Evolutionary conservation across 2,113 vertebrate genomes (phyloP), one percentile per base, ranked within the genome.

Genomic region (Polypterus senegalus): DNA sequence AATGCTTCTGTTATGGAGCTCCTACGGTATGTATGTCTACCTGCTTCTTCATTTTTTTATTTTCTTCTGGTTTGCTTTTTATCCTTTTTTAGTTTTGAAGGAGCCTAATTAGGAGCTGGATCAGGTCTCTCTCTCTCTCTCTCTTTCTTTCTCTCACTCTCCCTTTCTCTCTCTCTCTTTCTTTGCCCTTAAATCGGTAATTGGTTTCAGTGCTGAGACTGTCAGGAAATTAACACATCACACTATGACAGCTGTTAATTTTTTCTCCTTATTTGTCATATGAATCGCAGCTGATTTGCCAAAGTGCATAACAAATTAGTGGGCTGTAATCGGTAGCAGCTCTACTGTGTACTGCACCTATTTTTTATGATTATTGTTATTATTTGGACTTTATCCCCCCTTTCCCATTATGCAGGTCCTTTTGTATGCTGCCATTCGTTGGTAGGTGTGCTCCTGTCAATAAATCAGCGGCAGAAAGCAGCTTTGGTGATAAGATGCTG

Each of bases 141-240:
- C 86, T 27, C 27, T 89, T 86, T 89, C 85, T 90, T 85, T 85
- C 81, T 84, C 86, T 27, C 27, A 1, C 27, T 27, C 27, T 89
- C 87, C 89, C 85, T 90, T 85, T 84, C 81, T 84, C 86, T 27
- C 27, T 27, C 27, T 27, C 27, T 89, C 87, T 89, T 85, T 90
- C 86, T 76, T 83, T 97, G 92, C 90, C 92, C 92, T 96, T 93
- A 98, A 95, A 96, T 97, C 93, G 92, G 92, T 98, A 98, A 98
- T 97, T 98, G 95, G 94, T 92, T 97, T 92, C 91, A 92, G 89
- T 80, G 77, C 87, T 78, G 83, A 91, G 88, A 88, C 93, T 96
- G 95, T 98, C 93, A 93, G 92, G 89, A 96, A 97, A 98, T 98
- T 97, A 98, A 97, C 92, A 97, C 93, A 96, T 98, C 94, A 98